Evolutionary conservation across 1,140 invertebrate species (phyloP), one percentile per base, ranked within the genome.

Genomic region (Hesperophylax magnus): DNA sequence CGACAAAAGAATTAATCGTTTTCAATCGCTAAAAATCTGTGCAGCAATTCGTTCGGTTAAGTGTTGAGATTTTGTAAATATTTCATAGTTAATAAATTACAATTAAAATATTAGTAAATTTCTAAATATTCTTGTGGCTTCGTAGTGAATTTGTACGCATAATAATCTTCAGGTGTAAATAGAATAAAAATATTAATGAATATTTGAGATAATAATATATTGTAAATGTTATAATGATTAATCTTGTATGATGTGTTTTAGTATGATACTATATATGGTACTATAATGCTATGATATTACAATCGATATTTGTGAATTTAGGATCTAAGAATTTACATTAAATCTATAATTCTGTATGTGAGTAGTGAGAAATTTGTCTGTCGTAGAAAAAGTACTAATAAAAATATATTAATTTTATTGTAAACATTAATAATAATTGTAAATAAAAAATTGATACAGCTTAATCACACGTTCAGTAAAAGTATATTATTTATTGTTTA

Each of bases 61-160:
- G 72, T 53, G 69, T 72, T 75, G 72, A 24, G 27, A 27, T 75
- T 75, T 31, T 75, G 72, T 75, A 58, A 8, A 75, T 75, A 75
- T 75, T 56, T 56, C 20, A 24, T 56, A 56, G n/a, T 18, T 75
- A 75, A 75, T 75, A 56, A 56, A 75, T 56, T 75, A n/a, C 15
- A 17, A 34, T 67, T 27, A 67, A 15, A 27, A 24, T 24, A 18
- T 75, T 58, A 56, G 24, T 75, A 18, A 75, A 56, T 56, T 75
- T 54, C 22, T 56, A 34, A 56, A 56, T 56, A 75, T 31, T 18
- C 24, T 22, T 72, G n/a, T 39, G 39, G 69, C 52, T 72, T 53
- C 52, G 52, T 53, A 52, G 69, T 27, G 39, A 47, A 75, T 31
- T 56, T 56, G 54, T 58, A 31, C 14, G 56, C 20, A 31, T 14